Percentiles rank a stretch among this genome's conserved stretches.
These are phyloP conservation scores for Halcyon chelicuti DNA, from an alignment of 2,797 vertebrate genomes.

Conservation along the genomic window DNA sequence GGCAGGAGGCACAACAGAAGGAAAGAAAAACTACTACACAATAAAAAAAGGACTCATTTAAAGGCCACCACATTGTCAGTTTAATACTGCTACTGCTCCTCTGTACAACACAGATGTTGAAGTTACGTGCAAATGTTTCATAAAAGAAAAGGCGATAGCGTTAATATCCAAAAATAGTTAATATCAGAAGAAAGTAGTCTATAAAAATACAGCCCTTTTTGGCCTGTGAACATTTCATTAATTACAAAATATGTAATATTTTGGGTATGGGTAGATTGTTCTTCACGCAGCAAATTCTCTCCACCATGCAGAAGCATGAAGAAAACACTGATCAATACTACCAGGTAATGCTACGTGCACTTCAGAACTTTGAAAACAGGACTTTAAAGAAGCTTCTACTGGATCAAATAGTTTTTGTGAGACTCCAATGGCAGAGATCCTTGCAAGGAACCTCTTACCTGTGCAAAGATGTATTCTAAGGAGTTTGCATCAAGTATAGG, in stretches of 20 bases:
- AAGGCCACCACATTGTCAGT: background rate
- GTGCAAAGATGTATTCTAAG: slow-evolving; percentile 93
- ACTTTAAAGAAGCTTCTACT: background rate
- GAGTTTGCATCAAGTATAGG: slow-evolving; percentile 91
- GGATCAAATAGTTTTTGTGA: background rate
- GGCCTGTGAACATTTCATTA: background rate
- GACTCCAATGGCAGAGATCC: background rate
- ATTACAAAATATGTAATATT: background rate
- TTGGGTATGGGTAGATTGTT: background rate
- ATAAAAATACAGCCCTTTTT: background rate
- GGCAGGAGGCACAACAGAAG: background rate
- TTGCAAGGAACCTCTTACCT: slow-evolving; percentile 78
- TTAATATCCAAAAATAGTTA: background rate
- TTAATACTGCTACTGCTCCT: background rate
- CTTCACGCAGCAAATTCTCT: background rate
- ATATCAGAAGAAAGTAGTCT: background rate
- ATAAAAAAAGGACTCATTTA: background rate
- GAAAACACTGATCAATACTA: background rate
- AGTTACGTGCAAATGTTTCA: background rate
- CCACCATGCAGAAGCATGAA: background rate
- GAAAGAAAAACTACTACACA: background rate
- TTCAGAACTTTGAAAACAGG: background rate
- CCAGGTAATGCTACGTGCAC: fast-evolving
- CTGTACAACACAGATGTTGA: fast-evolving
- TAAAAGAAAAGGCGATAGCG: background rate